A percentile compares a stretch with the other conserved stretches of the same genome.
These are phyloP conservation scores for Trissoscelio sp. DNA, from an alignment of 2,888 invertebrate species.

Conservation along the genomic window DNA sequence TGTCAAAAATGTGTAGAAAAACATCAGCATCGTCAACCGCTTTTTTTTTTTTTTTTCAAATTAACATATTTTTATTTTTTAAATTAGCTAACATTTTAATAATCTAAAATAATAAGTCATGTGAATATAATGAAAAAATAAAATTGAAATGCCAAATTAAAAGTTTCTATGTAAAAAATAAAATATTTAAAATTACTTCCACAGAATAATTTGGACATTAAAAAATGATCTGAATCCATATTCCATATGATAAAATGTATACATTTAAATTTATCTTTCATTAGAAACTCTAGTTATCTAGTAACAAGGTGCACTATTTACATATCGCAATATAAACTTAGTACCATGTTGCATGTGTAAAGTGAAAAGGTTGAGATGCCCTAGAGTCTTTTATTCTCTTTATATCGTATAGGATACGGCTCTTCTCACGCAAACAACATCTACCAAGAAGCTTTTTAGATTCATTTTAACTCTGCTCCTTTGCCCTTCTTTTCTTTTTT, in stretches of 20 bases:
- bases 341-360: conserved; percentile 34
- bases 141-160: too few species aligned
- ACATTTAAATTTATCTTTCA: too few species aligned
- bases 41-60: too few species aligned
- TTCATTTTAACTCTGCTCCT: conserved; percentile 28
- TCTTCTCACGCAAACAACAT: conserved; percentile 45
- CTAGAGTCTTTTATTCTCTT: conserved; percentile 42
- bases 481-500: not conserved
- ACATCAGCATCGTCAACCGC: not conserved
- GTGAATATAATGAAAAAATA: too few species aligned
- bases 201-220: too few species aligned
- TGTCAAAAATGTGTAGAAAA: conserved; percentile 16
- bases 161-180: too few species aligned
- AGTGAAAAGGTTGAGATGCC: conserved; percentile 40
- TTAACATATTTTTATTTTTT: too few species aligned
- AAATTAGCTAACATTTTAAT: too few species aligned
- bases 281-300: conserved; percentile 2
- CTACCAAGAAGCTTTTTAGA: conserved; percentile 38
- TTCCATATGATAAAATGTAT: too few species aligned
- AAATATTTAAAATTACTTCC: too few species aligned
- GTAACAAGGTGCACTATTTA: conserved; percentile 32
- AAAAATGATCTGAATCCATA: too few species aligned
- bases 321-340: conserved; percentile 29
- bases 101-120: too few species aligned
- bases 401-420: conserved; percentile 27